These are phyloP conservation scores for Xerus inauris DNA, from an alignment of 2,113 vertebrate species.

Conservation along the genomic window DNA sequence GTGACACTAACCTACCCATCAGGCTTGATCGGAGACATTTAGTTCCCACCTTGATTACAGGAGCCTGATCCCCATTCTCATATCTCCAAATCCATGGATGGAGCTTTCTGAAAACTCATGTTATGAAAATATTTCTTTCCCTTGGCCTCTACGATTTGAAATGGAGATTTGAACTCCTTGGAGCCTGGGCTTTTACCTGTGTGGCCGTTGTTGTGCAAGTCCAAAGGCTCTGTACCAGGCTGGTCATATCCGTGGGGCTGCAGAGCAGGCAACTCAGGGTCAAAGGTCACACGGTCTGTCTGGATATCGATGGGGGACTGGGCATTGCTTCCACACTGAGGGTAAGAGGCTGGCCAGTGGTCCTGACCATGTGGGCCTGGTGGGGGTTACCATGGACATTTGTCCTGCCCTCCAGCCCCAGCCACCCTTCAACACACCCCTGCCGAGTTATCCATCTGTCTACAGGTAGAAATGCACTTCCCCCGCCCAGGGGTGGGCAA, in stretches of 20 bases:
- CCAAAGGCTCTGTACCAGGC: slow-evolving; percentile 83
- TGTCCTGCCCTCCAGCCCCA: background rate
- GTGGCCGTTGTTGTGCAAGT: slow-evolving; percentile 92
- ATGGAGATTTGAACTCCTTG: background rate
- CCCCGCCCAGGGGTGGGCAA: background rate
- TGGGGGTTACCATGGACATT: background rate
- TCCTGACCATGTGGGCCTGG: slow-evolving; percentile 91
- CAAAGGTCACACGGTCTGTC: slow-evolving; percentile 82
- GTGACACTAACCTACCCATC: background rate
- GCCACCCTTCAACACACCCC: background rate
- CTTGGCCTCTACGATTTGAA: background rate
- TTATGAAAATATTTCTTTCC: background rate
- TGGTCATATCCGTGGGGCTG: slow-evolving; percentile 87
- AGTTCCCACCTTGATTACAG: background rate
- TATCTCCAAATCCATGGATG: background rate
- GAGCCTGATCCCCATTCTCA: background rate
- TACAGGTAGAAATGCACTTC: background rate
- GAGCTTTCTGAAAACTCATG: background rate
- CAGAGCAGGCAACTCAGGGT: slow-evolving; percentile 86
- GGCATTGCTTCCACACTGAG: slow-evolving; percentile 88
- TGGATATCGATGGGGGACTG: slow-evolving; percentile 93
- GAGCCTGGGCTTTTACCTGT: slow-evolving; percentile 87
- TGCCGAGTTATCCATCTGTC: background rate
- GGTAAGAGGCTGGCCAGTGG: slow-evolving; percentile 89
- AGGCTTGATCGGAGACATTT: background rate